Conservation (phyloP, 2,113 vertebrate genomes). For the Chinchilla lanigera region DNA sequence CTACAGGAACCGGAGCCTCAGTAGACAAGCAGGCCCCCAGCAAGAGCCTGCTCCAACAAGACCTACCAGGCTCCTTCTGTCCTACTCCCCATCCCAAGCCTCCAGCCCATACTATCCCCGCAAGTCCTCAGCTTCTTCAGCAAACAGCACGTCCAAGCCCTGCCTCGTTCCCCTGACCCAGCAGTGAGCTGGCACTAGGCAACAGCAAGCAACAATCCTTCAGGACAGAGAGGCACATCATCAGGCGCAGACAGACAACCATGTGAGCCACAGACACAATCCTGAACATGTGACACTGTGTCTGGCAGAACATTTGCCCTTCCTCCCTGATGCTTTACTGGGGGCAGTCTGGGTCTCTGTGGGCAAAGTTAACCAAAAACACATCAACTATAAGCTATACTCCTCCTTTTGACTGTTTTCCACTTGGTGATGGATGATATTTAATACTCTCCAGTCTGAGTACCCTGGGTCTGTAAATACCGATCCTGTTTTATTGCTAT, state of each 20-base stretch:
- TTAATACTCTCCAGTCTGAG: conserved; percentile 43
- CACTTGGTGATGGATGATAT: conserved; percentile 32
- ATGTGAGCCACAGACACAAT: rapidly evolving
- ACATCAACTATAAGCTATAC: background rate
- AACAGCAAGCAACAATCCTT: background rate
- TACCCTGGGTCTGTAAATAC: conserved; percentile 37
- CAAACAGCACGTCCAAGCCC: rapidly evolving
- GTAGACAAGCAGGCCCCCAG: background rate
- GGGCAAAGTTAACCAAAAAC: background rate
- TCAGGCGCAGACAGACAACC: rapidly evolving
- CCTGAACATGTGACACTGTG: background rate
- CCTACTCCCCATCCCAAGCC: background rate
- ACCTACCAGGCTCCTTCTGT: background rate
- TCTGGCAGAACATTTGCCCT: background rate
- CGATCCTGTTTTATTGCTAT: conserved; percentile 18
- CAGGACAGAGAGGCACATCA: background rate
- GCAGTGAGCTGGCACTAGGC: background rate
- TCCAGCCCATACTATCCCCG: rapidly evolving
- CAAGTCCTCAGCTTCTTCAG: background rate
- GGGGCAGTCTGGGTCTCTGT: background rate
- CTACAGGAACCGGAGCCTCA: background rate
- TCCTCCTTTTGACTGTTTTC: background rate
- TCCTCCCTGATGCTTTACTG: background rate
- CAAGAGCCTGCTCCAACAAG: rapidly evolving
- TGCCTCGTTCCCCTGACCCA: background rate